phyloP scores from a whole-genome alignment of 64 coral and sea anemone species.

The Actinia equina region DNA sequence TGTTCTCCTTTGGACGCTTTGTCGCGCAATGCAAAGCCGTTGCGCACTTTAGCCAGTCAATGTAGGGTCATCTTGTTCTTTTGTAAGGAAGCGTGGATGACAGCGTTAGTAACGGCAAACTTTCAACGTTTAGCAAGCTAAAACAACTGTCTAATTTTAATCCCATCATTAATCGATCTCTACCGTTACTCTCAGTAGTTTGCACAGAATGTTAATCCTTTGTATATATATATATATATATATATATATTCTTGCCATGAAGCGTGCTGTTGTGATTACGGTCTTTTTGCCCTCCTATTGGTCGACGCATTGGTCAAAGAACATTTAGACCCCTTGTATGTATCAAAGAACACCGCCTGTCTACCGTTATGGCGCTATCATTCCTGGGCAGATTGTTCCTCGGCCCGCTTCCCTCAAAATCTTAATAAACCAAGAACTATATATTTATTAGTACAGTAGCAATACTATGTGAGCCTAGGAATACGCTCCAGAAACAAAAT shows the following conservation, averaged over 20 bases:
- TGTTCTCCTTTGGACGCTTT: too few relatives aligned
- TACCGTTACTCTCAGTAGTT: not conserved
- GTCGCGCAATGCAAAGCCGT: too few relatives aligned
- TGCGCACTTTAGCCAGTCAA: too few relatives aligned
- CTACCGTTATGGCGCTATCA: not conserved
- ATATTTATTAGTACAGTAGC: not conserved
- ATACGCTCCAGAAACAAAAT: not conserved
- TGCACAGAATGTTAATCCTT: not conserved
- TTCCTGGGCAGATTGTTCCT: not conserved
- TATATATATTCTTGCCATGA: not conserved
- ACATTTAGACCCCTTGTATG: not conserved
- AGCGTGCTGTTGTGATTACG: not conserved
- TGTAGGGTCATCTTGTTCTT: too few relatives aligned
- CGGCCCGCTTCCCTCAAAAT: not conserved
- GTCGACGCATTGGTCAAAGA: conserved; percentile 2
- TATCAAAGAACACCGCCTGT: not conserved
- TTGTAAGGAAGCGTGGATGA: too few relatives aligned
- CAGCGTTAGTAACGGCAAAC: too few relatives aligned
- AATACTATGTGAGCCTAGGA: not conserved
- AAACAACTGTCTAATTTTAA: not conserved
- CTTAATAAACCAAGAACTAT: not conserved
- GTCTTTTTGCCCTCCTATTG: not conserved
- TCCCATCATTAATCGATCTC: not conserved
- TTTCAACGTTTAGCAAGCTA: too few relatives aligned
- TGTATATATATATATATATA: not conserved